phyloP scores from a whole-genome alignment of 1,140 invertebrate genomes.

The Papilio helenus region DNA sequence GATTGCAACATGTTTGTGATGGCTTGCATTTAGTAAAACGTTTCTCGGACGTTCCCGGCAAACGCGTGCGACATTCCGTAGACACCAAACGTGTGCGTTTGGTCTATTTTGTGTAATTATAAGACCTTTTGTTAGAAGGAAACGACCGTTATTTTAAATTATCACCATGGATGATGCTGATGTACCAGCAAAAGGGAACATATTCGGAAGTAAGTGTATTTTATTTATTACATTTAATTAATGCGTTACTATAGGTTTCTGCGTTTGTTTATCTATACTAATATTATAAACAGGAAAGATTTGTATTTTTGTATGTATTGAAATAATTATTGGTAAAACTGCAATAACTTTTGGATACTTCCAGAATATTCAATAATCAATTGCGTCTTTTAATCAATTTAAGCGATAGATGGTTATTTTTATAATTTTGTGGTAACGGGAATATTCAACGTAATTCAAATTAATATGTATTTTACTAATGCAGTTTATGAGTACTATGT shows the following conservation, averaged over 20 bases:
- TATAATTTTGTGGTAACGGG: too few relatives aligned
- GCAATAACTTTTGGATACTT: too few relatives aligned
- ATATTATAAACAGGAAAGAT: too few relatives aligned
- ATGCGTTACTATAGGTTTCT: neutral
- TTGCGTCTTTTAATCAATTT: too few relatives aligned
- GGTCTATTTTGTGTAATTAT: slow-evolving; percentile 7
- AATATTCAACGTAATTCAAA: too few relatives aligned
- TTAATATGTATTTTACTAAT: too few relatives aligned
- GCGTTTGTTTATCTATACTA: slow-evolving; percentile 4
- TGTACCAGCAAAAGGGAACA: slow-evolving; percentile 74
- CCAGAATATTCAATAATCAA: too few relatives aligned
- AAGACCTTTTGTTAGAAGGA: slow-evolving; percentile 1
- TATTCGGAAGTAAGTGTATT: slow-evolving; percentile 74
- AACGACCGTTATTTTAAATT: neutral
- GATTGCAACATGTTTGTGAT: slow-evolving; percentile 33
- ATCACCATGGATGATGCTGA: slow-evolving; percentile 69
- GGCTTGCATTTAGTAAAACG: slow-evolving; percentile 25
- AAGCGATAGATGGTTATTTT: too few relatives aligned
- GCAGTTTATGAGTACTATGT: neutral
- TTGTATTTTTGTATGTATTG: too few relatives aligned
- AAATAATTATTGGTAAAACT: neutral
- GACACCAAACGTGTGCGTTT: slow-evolving; percentile 25
- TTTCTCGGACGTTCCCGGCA: slow-evolving; percentile 9
- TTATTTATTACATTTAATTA: slow-evolving; percentile 40
- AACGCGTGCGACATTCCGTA: slow-evolving; percentile 26